Percentiles rank a stretch among this genome's conserved stretches.
These are phyloP conservation scores for Oppia nitens DNA, from an alignment of 1,140 invertebrate species.

Conservation along the genomic window DNA sequence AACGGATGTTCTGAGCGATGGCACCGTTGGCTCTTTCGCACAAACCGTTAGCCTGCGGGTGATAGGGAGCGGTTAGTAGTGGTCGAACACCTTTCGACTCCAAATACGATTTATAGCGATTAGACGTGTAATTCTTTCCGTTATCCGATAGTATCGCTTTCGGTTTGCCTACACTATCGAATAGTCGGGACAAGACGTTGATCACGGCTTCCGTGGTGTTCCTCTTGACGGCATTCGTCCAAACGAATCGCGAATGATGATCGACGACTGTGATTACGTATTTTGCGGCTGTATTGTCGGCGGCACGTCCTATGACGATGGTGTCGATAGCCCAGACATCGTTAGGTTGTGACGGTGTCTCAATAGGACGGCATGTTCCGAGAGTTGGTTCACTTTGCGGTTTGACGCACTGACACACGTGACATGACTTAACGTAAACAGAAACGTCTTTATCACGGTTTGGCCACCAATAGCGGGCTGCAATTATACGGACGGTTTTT, in stretches of 20 bases:
- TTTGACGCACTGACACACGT: constrained; percentile 4
- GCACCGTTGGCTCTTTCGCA: constrained; percentile 14
- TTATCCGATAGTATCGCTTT: constrained; percentile 13
- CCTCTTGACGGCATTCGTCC: neutral
- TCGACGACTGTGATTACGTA: constrained; percentile 4
- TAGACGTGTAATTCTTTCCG: constrained; percentile 20
- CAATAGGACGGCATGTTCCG: neutral
- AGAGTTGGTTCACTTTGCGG: neutral
- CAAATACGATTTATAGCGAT: too few species aligned
- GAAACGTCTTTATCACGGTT: neutral
- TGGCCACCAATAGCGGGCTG: constrained; percentile 2
- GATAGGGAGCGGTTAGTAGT: too few species aligned
- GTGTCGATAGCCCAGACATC: neutral
- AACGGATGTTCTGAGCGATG: too few species aligned
- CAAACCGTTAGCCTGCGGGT: constrained; percentile 22
- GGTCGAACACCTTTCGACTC: constrained; percentile 23
- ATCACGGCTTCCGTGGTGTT: neutral
- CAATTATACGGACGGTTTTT: neutral
- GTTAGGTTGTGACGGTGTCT: neutral
- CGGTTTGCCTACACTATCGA: constrained; percentile 11
- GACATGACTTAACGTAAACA: neutral
- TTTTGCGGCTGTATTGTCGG: neutral
- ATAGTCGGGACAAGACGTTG: neutral
- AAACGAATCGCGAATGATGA: neutral
- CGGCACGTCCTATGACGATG: constrained; percentile 3